A percentile compares a stretch with the other conserved stretches of the same genome.
Conservation (phyloP, 2,888 invertebrate genomes). For the Aricia artaxerxes region DNA sequence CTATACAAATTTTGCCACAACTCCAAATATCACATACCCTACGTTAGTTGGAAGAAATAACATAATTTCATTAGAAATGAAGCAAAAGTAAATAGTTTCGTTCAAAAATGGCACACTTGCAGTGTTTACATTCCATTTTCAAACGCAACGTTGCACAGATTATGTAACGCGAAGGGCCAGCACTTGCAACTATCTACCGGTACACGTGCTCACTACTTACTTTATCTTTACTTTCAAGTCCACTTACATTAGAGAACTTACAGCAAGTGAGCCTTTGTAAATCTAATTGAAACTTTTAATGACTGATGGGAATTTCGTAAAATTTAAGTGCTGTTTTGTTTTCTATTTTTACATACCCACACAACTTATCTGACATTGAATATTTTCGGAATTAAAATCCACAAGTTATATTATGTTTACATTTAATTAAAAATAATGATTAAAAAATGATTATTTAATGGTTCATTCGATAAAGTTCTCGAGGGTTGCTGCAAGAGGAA, state of each 20-base stretch:
- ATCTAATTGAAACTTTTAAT: neutral
- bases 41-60: neutral
- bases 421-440: neutral
- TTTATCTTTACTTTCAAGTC: neutral
- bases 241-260: no score
- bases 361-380: no score
- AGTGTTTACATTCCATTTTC: slow-evolving; percentile 23
- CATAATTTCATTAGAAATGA: slow-evolving; percentile 6
- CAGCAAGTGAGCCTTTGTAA: no score
- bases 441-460: neutral
- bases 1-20: no score
- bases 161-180: slow-evolving; percentile 26
- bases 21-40: neutral
- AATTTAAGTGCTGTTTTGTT: neutral
- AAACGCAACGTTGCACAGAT: slow-evolving; percentile 16
- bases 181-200: neutral
- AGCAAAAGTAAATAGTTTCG: slow-evolving; percentile 7
- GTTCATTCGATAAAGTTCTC: neutral
- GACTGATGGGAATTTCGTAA: neutral
- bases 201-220: neutral
- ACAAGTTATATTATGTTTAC: neutral
- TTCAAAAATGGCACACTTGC: neutral
- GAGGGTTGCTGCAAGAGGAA: slow-evolving; percentile 17
- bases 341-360: neutral
- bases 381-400: no score